A percentile compares a stretch with the other conserved stretches of the same genome.
Conservation (phyloP, 2,888 invertebrate genomes). For the Horisme vitalbata region DNA sequence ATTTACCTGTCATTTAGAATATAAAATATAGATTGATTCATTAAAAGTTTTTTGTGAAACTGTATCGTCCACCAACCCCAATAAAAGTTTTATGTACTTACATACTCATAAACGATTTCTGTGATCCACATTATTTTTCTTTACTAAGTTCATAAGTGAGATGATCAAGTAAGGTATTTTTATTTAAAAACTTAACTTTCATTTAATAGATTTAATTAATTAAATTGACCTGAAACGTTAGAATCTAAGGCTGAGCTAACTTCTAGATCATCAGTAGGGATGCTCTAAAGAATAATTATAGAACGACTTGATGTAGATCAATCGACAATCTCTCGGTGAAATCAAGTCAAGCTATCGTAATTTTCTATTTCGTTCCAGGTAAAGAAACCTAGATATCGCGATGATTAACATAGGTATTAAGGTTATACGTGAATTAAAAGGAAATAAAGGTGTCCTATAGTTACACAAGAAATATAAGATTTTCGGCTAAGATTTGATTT, state of each 20-base stretch:
- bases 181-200: too few species aligned
- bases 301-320: slow-evolving; percentile 17
- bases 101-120: too few species aligned
- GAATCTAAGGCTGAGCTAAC: neutral
- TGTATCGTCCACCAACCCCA: slow-evolving; percentile 17
- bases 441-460: too few species aligned
- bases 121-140: too few species aligned
- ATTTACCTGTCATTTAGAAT: slow-evolving; percentile 1
- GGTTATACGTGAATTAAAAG: too few species aligned
- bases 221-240: too few species aligned
- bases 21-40: slow-evolving; percentile 13
- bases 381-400: slow-evolving; percentile 8
- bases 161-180: too few species aligned
- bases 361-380: slow-evolving; percentile 20
- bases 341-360: slow-evolving; percentile 9
- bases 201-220: too few species aligned
- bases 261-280: neutral
- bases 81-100: slow-evolving; percentile 11
- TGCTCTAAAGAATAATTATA: neutral
- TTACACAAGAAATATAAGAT: too few species aligned
- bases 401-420: neutral
- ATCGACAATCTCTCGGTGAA: slow-evolving; percentile 15
- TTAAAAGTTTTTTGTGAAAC: slow-evolving; percentile 18
- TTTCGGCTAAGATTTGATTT: too few species aligned
- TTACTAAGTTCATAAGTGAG: too few species aligned